Base-by-base conservation (phyloP, 2,888 invertebrate genomes). In the Harmothoe impar region DNA sequence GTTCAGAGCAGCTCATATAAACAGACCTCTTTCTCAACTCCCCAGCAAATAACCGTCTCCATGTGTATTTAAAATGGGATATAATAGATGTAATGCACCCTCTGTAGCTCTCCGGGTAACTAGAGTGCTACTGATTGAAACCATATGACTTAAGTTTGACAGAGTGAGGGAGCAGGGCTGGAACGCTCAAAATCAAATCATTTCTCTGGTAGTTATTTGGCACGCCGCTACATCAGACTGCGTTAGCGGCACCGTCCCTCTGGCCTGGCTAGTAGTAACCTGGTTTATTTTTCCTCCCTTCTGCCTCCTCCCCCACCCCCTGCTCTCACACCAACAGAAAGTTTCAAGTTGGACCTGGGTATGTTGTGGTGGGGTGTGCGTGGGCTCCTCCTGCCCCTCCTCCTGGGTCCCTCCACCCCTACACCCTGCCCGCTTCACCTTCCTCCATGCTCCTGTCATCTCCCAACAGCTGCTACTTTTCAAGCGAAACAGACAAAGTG, bases 401-500 rank as follows among this genome's bases (percentile, higher is more conserved):
- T n/a, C 31, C 77, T 7, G 29, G 1, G 31, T 77, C 77, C 31
- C n/a, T n/a, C n/a, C n/a, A n/a, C 20, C 25, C 77, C 77, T 29
- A n/a, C 31, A n/a, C 77, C 62, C 62, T 62, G 62, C 23, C 62
- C 20, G 62, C 62, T 62, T 62, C 77, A 77, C 77, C 77, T 31
- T 31, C 31, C 31, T 25, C 77, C 77, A 25, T 31, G 33, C 35
- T 43, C 43, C 43, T 81, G 81, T 81, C 81, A 81, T 81, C 81
- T 81, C 81, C 81, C 5, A 81, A 81, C 81, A 81, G 81, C 81
- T 81, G 81, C 81, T 81, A 81, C 81, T 35, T 81, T 81, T 81
- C 81, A 81, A 81, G 35, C 81, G 35, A 81, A 81, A 81, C 81
- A 33, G 81, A 81, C 81, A 81, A 81, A 81, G 81, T 81, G 81